Conservation (phyloP, 2,113 vertebrate genomes). For the Puffinus mauretanicus region DNA sequence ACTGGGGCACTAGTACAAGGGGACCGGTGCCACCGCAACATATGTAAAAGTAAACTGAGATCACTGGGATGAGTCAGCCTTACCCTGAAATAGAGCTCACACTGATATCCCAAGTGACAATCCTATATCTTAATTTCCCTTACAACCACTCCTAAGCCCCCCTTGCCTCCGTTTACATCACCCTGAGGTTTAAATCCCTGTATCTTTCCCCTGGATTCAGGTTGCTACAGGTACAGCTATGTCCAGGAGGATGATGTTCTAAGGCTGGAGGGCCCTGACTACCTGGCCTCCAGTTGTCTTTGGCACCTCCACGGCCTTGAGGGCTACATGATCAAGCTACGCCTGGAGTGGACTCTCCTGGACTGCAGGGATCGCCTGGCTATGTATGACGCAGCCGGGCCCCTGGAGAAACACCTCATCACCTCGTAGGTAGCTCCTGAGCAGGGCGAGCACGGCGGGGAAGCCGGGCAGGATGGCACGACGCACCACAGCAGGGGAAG, state of each 20-base stretch:
- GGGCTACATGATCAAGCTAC: slow-evolving; percentile 84
- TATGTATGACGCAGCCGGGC: slow-evolving; percentile 81
- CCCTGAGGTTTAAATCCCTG: neutral
- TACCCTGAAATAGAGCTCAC: neutral
- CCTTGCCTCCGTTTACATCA: neutral
- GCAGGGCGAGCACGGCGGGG: neutral
- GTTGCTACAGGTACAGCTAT: slow-evolving; percentile 85
- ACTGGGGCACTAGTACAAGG: neutral
- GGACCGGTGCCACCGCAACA: neutral
- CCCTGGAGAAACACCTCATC: slow-evolving; percentile 81
- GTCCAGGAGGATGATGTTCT: slow-evolving; percentile 68
- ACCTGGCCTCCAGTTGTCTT: slow-evolving; percentile 81
- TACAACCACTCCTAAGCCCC: neutral
- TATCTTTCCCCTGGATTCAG: slow-evolving; percentile 60
- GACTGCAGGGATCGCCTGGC: slow-evolving; percentile 88
- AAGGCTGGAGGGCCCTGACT: slow-evolving; percentile 81
- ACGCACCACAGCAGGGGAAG: slow-evolving; percentile 4
- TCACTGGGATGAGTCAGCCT: neutral
- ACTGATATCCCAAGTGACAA: neutral
- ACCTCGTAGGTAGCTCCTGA: slow-evolving; percentile 84
- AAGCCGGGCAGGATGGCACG: neutral
- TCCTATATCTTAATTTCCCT: neutral
- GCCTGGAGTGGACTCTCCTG: slow-evolving; percentile 82
- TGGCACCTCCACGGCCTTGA: slow-evolving; percentile 86
- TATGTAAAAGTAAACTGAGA: neutral